A percentile compares a stretch with the other conserved stretches of the same genome.
These are phyloP conservation scores for Lycaena phlaeas DNA, from an alignment of 2,888 invertebrate genomes.

Conservation along the genomic window DNA sequence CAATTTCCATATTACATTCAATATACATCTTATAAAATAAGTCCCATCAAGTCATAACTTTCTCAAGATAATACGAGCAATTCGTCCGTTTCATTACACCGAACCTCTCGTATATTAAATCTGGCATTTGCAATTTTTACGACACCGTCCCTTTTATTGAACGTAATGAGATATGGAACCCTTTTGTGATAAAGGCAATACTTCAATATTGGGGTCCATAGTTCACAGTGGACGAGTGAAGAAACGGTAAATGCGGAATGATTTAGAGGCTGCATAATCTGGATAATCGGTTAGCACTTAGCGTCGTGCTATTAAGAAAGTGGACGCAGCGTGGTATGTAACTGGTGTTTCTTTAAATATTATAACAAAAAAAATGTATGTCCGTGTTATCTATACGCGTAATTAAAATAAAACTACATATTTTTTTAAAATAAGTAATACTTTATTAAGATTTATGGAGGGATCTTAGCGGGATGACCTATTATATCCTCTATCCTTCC, in stretches of 20 bases:
- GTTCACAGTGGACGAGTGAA: constrained; percentile 45
- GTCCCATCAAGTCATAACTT: constrained; percentile 6
- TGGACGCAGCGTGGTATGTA: background rate
- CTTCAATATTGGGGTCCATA: constrained; percentile 70
- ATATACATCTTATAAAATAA: too few species aligned
- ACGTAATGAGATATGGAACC: constrained; percentile 49
- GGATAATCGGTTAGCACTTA: constrained; percentile 61
- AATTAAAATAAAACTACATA: too few species aligned
- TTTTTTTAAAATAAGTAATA: too few species aligned
- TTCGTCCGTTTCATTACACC: constrained; percentile 42
- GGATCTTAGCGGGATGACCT: too few species aligned
- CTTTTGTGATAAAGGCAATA: constrained; percentile 54
- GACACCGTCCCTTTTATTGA: constrained; percentile 45
- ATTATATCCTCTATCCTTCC: too few species aligned
- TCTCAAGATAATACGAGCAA: constrained; percentile 8
- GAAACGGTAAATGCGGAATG: constrained; percentile 56
- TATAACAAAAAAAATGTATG: too few species aligned
- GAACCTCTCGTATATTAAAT: constrained; percentile 39
- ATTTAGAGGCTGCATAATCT: constrained; percentile 62
- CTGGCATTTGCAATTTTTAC: constrained; percentile 62
- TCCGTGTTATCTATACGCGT: too few species aligned
- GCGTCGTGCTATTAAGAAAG: constrained; percentile 33
- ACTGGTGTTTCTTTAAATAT: too few species aligned
- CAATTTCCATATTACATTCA: too few species aligned
- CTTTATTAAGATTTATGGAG: too few species aligned